Percentiles rank a stretch among this genome's conserved stretches.
phyloP scores from a whole-genome alignment of 2,888 invertebrate genomes.

The Diarsia rubi region DNA sequence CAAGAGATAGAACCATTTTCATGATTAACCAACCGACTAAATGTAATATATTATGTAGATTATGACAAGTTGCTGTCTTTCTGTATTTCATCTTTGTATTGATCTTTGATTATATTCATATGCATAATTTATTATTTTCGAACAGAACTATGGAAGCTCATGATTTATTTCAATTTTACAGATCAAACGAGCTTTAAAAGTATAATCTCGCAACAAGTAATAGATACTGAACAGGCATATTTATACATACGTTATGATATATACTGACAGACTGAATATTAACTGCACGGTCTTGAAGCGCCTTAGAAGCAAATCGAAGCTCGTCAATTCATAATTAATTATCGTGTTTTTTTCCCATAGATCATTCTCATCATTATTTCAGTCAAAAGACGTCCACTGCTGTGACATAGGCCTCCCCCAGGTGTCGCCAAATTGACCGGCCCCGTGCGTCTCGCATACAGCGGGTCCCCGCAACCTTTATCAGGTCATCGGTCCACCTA shows the following conservation, averaged over 20 bases:
- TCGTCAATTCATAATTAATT: background rate
- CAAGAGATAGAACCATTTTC: constrained; percentile 5
- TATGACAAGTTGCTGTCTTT: too few species aligned
- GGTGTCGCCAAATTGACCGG: too few species aligned
- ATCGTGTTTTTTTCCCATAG: background rate
- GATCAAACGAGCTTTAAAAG: constrained; percentile 29
- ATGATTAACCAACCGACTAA: background rate
- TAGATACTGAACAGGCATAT: background rate
- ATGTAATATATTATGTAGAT: too few species aligned
- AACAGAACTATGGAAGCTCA: background rate
- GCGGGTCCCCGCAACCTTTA: too few species aligned
- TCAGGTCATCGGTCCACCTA: too few species aligned
- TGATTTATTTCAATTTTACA: constrained; percentile 20
- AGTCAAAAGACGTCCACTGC: too few species aligned
- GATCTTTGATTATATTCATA: constrained; percentile 7
- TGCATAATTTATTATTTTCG: constrained; percentile 17
- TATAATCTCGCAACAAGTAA: constrained; percentile 1
- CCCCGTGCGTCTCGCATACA: too few species aligned
- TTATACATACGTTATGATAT: background rate
- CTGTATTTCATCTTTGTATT: background rate
- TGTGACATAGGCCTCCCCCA: too few species aligned
- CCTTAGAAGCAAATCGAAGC: background rate
- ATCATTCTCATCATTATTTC: too few species aligned
- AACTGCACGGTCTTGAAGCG: background rate
- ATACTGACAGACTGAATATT: background rate